phyloP scores from a whole-genome alignment of 2,113 vertebrate species.

The Burhinus oedicnemus region DNA sequence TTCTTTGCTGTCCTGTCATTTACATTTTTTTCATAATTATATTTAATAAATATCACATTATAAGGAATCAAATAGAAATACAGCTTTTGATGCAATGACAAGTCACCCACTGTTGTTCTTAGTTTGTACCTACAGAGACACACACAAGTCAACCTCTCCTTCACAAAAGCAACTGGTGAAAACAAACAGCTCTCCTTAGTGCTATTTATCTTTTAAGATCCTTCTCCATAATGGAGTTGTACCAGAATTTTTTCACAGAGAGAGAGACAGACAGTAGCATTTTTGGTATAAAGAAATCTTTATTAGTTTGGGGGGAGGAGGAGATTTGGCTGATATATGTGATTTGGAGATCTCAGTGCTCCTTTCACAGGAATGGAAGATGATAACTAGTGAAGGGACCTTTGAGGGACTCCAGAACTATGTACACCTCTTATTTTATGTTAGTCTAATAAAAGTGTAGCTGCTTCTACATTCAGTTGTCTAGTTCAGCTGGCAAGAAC shows the following conservation, averaged over 20 bases:
- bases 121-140: not conserved
- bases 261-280: not conserved
- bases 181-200: constrained; percentile 28
- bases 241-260: constrained; percentile 17
- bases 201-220: constrained; percentile 26
- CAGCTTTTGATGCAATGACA: not conserved
- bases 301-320: not conserved
- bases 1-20: not conserved
- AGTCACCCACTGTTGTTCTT: not conserved
- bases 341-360: constrained; percentile 30
- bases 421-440: constrained; percentile 44
- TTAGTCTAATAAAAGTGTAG: constrained; percentile 57
- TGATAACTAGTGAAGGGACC: constrained; percentile 49
- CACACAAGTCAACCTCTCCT: not conserved
- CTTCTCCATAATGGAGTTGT: not conserved
- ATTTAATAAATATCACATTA: not conserved
- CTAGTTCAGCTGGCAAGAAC: constrained; percentile 27
- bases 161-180: not conserved
- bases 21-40: not conserved
- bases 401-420: constrained; percentile 46
- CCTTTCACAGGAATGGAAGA: constrained; percentile 32
- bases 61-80: not conserved
- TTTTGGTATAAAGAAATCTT: constrained; percentile 40
- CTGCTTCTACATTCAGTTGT: constrained; percentile 43
- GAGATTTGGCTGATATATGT: not conserved